Percentiles rank a stretch among this genome's conserved stretches.
These are phyloP conservation scores for Gavialis gangeticus DNA, from an alignment of 2,113 vertebrate genomes.

Conservation along the genomic window DNA sequence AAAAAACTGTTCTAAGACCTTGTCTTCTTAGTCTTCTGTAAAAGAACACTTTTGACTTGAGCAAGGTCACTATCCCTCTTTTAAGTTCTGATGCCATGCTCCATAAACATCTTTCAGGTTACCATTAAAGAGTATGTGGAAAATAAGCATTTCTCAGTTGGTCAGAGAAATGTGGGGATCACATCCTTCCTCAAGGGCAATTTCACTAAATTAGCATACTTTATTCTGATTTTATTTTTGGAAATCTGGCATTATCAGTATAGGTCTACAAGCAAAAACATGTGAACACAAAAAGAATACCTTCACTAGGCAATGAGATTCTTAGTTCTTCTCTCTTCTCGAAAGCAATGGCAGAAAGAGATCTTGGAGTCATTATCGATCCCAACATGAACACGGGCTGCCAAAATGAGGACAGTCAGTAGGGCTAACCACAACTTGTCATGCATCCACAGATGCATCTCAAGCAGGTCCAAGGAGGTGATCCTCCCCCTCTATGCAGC, in stretches of 20 bases:
- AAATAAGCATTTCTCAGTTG: neutral
- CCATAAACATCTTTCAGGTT: neutral
- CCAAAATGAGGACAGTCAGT: too few species aligned
- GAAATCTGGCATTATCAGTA: neutral
- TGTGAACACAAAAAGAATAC: neutral
- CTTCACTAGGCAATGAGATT: neutral
- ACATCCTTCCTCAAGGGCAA: neutral
- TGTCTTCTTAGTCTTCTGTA: neutral
- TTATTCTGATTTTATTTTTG: neutral
- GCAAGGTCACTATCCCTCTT: neutral
- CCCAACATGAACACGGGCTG: too few species aligned
- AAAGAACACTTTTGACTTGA: fast-evolving
- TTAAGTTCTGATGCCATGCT: neutral
- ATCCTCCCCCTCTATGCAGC: too few species aligned
- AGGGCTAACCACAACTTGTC: too few species aligned
- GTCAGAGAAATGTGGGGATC: neutral
- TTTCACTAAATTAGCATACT: neutral
- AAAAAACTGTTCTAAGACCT: neutral
- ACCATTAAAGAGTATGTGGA: neutral
- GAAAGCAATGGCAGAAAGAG: too few species aligned
- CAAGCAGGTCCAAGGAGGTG: too few species aligned
- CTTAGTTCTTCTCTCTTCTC: neutral
- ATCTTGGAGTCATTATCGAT: too few species aligned
- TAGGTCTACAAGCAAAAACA: neutral
- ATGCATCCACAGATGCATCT: too few species aligned